Conservation (phyloP, 2,113 vertebrate genomes). For the Craseonycteris thonglongyai region DNA sequence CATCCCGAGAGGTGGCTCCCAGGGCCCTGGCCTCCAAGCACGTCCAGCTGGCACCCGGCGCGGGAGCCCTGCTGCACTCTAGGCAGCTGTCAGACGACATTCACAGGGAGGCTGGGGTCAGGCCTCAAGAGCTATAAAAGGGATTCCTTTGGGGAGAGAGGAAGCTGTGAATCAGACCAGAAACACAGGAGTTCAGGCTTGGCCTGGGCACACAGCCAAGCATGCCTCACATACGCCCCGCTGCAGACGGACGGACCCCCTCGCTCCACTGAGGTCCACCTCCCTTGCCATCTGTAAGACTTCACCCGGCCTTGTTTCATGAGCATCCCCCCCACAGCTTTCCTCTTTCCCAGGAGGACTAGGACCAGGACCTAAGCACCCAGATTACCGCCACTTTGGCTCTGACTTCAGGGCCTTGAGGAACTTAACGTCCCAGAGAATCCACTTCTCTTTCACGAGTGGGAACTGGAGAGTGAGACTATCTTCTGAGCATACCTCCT, state of each 20-base stretch:
- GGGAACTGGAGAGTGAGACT: not conserved
- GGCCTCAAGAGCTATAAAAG: not conserved
- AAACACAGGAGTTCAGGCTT: slow-evolving; percentile 3
- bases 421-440: not conserved
- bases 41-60: slow-evolving; percentile 53
- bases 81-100: slow-evolving; percentile 39
- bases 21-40: not conserved
- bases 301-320: rapidly evolving
- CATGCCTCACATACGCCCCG: not conserved
- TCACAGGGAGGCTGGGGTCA: slow-evolving; percentile 52
- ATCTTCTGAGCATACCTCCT: not conserved
- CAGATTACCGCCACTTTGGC: not conserved
- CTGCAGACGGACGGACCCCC: not conserved
- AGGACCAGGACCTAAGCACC: not conserved
- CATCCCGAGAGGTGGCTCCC: slow-evolving; percentile 40
- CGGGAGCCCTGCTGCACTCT: not conserved
- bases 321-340: not conserved
- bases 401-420: not conserved
- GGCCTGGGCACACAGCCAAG: slow-evolving; percentile 20
- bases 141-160: slow-evolving; percentile 40
- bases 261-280: not conserved
- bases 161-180: slow-evolving; percentile 51
- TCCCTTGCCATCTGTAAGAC: not conserved
- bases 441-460: not conserved
- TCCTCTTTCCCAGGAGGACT: not conserved